These are phyloP conservation scores for Neelides folsomi DNA, from an alignment of 2,888 invertebrate species.

Conservation along the genomic window DNA sequence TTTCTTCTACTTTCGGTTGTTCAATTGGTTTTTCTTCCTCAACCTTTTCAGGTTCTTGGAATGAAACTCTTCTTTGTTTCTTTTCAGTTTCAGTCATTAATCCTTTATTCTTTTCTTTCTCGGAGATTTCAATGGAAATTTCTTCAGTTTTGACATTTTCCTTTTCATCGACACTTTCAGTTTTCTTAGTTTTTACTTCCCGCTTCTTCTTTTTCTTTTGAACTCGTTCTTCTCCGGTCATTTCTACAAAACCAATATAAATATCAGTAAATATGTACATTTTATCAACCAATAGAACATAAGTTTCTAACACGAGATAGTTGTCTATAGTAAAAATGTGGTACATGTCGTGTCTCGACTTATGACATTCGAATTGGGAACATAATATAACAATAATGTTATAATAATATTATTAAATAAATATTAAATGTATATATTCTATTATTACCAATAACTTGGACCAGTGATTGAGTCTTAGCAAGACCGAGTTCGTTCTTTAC, in stretches of 20 bases:
- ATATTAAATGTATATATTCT: too few species aligned
- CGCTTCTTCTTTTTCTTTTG: constrained; percentile 14
- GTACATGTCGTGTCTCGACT: too few species aligned
- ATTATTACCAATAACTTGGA: constrained; percentile 49
- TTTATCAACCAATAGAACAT: too few species aligned
- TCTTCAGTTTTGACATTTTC: not conserved
- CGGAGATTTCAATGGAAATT: not conserved
- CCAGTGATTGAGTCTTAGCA: constrained; percentile 61
- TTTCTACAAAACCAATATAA: not conserved
- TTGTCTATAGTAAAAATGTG: too few species aligned
- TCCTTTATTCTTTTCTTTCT: not conserved
- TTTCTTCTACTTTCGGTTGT: not conserved
- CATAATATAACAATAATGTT: too few species aligned
- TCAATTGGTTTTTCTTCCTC: not conserved
- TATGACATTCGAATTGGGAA: too few species aligned
- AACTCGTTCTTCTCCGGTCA: constrained; percentile 6
- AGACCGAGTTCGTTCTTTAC: constrained; percentile 73
- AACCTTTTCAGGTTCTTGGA: constrained; percentile 32
- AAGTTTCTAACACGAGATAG: too few species aligned
- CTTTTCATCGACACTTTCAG: constrained; percentile 34
- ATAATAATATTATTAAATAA: too few species aligned
- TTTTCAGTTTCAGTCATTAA: constrained; percentile 8
- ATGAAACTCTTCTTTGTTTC: constrained; percentile 35
- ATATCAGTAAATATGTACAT: too few species aligned
- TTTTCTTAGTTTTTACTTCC: constrained; percentile 24